phyloP scores from a whole-genome alignment of 2,888 invertebrate genomes.

The Tribolium freemani region DNA sequence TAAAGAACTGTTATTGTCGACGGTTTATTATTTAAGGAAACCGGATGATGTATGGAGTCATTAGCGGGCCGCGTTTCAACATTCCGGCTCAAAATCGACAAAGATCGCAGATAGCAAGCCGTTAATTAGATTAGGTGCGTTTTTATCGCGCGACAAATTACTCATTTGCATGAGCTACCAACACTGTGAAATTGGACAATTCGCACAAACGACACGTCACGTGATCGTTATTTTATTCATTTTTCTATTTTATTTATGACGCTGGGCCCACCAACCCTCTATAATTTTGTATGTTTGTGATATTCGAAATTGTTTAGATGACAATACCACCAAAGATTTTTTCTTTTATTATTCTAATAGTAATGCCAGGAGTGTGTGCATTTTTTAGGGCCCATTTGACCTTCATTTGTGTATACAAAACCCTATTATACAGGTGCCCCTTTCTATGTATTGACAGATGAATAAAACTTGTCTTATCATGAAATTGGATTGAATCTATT shows the following conservation, averaged over 20 bases:
- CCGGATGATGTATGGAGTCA: slow-evolving; percentile 42
- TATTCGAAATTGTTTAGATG: background rate
- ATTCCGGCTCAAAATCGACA: slow-evolving; percentile 48
- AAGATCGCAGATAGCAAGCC: slow-evolving; percentile 43
- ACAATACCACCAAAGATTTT: background rate
- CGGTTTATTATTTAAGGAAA: slow-evolving; percentile 44
- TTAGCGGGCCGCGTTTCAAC: slow-evolving; percentile 32
- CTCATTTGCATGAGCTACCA: slow-evolving; percentile 54
- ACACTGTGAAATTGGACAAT: background rate
- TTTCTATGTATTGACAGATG: background rate
- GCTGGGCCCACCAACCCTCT: background rate
- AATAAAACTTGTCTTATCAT: background rate
- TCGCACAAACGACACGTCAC: background rate
- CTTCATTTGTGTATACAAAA: background rate
- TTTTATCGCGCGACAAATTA: slow-evolving; percentile 49
- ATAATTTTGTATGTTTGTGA: background rate
- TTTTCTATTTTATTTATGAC: background rate
- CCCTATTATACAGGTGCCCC: background rate
- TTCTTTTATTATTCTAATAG: background rate
- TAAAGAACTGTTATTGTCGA: slow-evolving; percentile 55
- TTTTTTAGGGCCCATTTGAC: background rate
- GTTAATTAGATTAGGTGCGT: slow-evolving; percentile 42
- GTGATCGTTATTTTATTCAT: background rate
- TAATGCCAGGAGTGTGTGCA: background rate
- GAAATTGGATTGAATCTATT: background rate